Conservation (phyloP, 2,113 vertebrate genomes). For the Narcine bancroftii region DNA sequence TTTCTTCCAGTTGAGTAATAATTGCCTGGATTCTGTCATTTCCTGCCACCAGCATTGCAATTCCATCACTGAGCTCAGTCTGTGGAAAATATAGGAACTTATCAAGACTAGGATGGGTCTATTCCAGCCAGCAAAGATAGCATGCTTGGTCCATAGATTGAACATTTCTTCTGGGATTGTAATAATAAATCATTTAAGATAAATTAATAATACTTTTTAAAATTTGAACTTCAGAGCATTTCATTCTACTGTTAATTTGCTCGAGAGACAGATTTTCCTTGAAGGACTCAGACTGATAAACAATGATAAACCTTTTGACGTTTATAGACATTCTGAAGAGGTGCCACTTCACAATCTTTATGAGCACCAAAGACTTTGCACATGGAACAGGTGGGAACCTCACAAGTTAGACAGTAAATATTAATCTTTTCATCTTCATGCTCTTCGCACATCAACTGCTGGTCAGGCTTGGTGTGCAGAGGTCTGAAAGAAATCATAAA, state of each 20-base stretch:
- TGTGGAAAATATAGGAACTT: conserved; percentile 46
- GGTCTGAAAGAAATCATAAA: conserved; percentile 48
- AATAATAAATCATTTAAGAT: background rate
- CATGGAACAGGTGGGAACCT: conserved; percentile 82
- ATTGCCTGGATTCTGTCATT: conserved; percentile 78
- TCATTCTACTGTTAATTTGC: background rate
- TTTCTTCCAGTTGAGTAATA: conserved; percentile 78
- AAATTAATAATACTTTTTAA: background rate
- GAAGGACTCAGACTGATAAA: background rate
- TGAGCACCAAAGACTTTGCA: conserved; percentile 84
- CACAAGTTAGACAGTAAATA: conserved; percentile 80
- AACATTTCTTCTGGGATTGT: background rate
- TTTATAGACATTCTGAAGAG: conserved; percentile 64
- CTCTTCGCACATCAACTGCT: conserved; percentile 73
- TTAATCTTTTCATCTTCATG: conserved; percentile 82
- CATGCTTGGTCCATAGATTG: background rate
- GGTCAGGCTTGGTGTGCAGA: conserved; percentile 64
- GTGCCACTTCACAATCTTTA: conserved; percentile 80
- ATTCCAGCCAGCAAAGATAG: background rate
- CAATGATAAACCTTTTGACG: conserved; percentile 68
- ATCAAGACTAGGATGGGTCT: background rate
- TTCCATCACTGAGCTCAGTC: conserved; percentile 74
- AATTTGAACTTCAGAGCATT: background rate
- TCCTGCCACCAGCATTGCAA: conserved; percentile 71
- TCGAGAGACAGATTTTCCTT: background rate